phyloP scores from a whole-genome alignment of 2,113 vertebrate species.

The Notechis scutatus region DNA sequence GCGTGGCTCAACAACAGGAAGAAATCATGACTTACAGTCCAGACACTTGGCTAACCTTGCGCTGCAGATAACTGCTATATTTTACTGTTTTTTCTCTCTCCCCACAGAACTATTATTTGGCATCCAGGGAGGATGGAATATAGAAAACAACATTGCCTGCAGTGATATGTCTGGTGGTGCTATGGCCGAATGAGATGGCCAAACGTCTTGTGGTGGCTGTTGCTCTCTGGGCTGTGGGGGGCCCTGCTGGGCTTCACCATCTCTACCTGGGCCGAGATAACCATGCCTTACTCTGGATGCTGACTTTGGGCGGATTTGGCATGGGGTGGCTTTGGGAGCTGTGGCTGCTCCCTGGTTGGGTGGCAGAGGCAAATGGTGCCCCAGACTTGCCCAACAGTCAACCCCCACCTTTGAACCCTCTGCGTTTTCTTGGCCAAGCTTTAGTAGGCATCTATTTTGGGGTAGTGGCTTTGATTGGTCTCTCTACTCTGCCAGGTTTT shows the following conservation, averaged over 20 bases:
- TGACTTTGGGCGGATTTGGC: slow-evolving; percentile 85
- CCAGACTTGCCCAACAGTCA: background rate
- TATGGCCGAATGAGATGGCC: slow-evolving; percentile 66
- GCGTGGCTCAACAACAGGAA: background rate
- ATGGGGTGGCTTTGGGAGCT: slow-evolving; percentile 84
- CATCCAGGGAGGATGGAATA: background rate
- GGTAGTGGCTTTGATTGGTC: slow-evolving; percentile 74
- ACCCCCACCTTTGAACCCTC: slow-evolving; percentile 54
- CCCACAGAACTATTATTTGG: slow-evolving; percentile 10
- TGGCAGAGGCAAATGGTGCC: slow-evolving; percentile 67
- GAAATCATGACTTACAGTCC: background rate
- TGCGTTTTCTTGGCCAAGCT: slow-evolving; percentile 78
- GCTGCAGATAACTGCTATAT: background rate
- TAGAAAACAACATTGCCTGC: accelerated
- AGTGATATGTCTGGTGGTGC: background rate
- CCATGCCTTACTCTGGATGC: slow-evolving; percentile 87
- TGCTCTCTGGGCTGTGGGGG: slow-evolving; percentile 83
- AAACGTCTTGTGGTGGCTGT: slow-evolving; percentile 80
- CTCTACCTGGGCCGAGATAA: slow-evolving; percentile 86
- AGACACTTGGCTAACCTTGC: background rate
- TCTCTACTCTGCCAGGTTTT: slow-evolving; percentile 79
- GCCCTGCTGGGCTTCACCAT: slow-evolving; percentile 85
- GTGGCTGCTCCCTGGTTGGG: slow-evolving; percentile 81
- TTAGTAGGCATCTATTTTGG: slow-evolving; percentile 85
- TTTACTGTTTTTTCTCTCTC: background rate